Evolutionary conservation across 2,888 invertebrate genomes (phyloP).

Genomic region (Phalera bucephala): DNA sequence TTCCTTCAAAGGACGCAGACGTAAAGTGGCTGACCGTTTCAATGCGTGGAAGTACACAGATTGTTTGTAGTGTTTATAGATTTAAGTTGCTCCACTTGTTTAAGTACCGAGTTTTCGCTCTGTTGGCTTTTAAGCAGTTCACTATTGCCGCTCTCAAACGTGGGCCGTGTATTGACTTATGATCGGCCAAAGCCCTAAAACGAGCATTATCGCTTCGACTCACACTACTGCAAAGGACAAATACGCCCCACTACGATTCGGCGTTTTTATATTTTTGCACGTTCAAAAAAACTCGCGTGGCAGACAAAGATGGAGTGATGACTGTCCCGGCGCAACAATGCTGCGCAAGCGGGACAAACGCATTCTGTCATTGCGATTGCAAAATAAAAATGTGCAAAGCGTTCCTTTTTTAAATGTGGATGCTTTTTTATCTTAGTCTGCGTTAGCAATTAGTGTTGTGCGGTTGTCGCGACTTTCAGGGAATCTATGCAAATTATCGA

Average conservation of each 20-base stretch:
- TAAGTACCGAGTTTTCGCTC: conserved; percentile 27
- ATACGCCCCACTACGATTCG: conserved; percentile 68
- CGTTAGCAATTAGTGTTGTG: conserved; percentile 82
- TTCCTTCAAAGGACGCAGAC: too few species aligned
- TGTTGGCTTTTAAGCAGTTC: conserved; percentile 30
- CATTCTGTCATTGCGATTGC: conserved; percentile 72
- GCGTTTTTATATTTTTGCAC: conserved; percentile 83
- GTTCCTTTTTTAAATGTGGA: conserved; percentile 79
- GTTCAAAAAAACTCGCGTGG: conserved; percentile 75
- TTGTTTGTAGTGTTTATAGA: conserved; percentile 8
- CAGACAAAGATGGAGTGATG: conserved; percentile 82
- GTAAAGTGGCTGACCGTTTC: background rate
- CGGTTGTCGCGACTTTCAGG: conserved; percentile 70
- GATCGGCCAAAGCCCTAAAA: conserved; percentile 79
- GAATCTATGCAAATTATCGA: conserved; percentile 66
- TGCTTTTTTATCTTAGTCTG: conserved; percentile 81
- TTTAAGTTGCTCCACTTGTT: conserved; percentile 26
- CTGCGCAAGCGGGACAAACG: conserved; percentile 70
- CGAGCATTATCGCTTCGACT: conserved; percentile 68
- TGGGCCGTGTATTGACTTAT: conserved; percentile 71
- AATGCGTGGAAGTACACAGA: background rate
- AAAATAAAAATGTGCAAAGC: conserved; percentile 81
- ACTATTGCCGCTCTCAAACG: conserved; percentile 34
- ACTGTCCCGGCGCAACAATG: conserved; percentile 72
- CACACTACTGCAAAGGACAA: conserved; percentile 66